These are phyloP conservation scores for Physeter macrocephalus DNA, from an alignment of 2,113 vertebrate species.

Conservation along the genomic window DNA sequence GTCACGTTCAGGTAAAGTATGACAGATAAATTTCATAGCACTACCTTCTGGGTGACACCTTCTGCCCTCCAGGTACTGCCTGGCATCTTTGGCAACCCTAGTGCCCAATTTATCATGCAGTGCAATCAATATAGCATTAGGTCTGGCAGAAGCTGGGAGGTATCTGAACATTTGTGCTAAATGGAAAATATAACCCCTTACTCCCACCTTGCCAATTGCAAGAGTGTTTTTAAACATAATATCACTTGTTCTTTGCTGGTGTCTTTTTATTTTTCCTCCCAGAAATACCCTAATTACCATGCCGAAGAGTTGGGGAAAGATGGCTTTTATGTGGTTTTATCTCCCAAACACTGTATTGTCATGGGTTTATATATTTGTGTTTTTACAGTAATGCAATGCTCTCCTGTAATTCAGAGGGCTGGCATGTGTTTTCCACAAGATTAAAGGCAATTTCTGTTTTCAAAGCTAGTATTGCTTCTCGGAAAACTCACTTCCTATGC, in stretches of 20 bases:
- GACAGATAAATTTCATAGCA: not conserved
- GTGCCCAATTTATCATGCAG: not conserved
- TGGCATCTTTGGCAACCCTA: not conserved
- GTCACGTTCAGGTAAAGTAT: not conserved
- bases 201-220: not conserved
- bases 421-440: slow-evolving; percentile 64
- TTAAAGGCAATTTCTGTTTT: slow-evolving; percentile 69
- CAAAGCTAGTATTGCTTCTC: slow-evolving; percentile 60
- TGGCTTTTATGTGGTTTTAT: slow-evolving; percentile 71
- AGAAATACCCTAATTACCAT: slow-evolving; percentile 62
- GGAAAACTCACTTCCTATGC: slow-evolving; percentile 52
- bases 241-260: slow-evolving; percentile 14
- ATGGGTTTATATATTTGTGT: slow-evolving; percentile 66
- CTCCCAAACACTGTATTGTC: slow-evolving; percentile 62
- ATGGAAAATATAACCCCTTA: not conserved
- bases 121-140: not conserved
- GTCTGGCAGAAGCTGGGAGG: not conserved
- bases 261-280: not conserved
- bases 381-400: slow-evolving; percentile 65
- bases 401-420: slow-evolving; percentile 58
- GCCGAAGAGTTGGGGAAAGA: slow-evolving; percentile 41
- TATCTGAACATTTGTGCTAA: not conserved
- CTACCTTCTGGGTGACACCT: not conserved
- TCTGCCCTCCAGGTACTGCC: not conserved
- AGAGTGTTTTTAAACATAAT: slow-evolving; percentile 23